Evolutionary conservation across 2,797 vertebrate genomes (phyloP).

Genomic region (Alexandromys oeconomus): DNA sequence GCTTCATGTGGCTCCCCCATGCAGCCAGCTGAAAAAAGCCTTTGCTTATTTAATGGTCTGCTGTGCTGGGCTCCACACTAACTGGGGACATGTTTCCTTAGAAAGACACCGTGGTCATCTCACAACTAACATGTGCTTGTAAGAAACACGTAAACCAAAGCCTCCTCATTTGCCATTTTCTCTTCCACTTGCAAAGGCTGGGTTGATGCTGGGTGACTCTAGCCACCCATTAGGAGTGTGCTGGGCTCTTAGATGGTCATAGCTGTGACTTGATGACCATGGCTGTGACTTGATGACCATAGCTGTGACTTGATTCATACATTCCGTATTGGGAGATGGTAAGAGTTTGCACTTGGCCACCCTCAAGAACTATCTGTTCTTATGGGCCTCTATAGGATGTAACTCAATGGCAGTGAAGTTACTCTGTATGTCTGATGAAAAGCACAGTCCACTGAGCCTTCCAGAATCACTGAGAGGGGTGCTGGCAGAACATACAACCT

Average conservation of each 20-base stretch:
- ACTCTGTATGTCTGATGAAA: background rate
- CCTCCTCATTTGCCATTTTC: background rate
- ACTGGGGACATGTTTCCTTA: background rate
- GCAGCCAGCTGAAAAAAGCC: background rate
- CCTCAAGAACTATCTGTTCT: background rate
- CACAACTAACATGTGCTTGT: background rate
- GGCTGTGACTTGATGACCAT: background rate
- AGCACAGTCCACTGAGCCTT: background rate
- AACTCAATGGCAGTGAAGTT: background rate
- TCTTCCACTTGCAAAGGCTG: background rate
- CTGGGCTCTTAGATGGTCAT: background rate
- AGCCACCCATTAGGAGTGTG: background rate
- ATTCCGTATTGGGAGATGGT: background rate
- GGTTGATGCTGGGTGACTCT: background rate
- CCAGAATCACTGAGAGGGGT: background rate
- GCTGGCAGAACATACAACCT: background rate
- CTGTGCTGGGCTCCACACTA: background rate
- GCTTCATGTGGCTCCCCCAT: accelerated
- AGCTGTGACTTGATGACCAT: background rate
- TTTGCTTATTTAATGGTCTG: no score
- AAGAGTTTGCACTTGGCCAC: background rate
- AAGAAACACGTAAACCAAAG: background rate
- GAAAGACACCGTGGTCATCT: background rate
- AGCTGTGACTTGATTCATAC: background rate
- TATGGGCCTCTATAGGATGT: background rate